Percentiles rank a stretch among this genome's conserved stretches.
Evolutionary conservation across 2,888 invertebrate genomes (phyloP).

Genomic region (Aphodius sticticus): DNA sequence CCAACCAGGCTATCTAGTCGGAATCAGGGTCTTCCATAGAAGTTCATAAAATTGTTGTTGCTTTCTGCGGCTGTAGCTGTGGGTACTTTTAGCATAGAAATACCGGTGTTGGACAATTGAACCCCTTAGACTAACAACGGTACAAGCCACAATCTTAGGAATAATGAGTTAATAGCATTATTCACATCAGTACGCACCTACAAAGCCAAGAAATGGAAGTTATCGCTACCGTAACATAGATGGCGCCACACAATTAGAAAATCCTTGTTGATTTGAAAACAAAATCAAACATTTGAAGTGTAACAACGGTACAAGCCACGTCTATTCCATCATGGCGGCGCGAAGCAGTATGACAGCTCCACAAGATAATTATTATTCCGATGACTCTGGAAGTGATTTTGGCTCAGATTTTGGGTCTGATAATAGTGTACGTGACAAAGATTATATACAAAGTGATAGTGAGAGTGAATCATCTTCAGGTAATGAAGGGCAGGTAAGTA

Average conservation of each 20-base stretch:
- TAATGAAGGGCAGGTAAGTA: constrained; percentile 23
- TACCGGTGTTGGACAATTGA: no score
- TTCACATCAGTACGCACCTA: constrained; percentile 19
- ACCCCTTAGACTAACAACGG: no score
- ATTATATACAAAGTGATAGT: constrained; percentile 22
- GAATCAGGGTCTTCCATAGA: no score
- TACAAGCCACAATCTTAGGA: no score
- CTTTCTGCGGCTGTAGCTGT: no score
- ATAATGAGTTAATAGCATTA: not conserved
- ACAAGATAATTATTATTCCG: constrained; percentile 20
- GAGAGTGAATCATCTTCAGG: constrained; percentile 22
- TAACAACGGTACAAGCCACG: constrained; percentile 11
- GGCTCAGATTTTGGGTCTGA: constrained; percentile 23
- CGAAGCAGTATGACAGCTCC: not conserved
- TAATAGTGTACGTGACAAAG: constrained; percentile 25
- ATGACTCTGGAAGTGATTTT: constrained; percentile 13
- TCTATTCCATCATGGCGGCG: constrained; percentile 8
- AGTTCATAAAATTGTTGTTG: no score
- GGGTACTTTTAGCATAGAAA: no score
- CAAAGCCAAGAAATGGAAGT: not conserved
- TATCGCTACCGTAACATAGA: constrained; percentile 21
- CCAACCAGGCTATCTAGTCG: no score
- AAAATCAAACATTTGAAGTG: constrained; percentile 25
- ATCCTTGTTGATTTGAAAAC: constrained; percentile 25
- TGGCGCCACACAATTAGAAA: constrained; percentile 10